Conservation (phyloP, 1,140 invertebrate genomes). For the Thalassaphorura encarpata region DNA sequence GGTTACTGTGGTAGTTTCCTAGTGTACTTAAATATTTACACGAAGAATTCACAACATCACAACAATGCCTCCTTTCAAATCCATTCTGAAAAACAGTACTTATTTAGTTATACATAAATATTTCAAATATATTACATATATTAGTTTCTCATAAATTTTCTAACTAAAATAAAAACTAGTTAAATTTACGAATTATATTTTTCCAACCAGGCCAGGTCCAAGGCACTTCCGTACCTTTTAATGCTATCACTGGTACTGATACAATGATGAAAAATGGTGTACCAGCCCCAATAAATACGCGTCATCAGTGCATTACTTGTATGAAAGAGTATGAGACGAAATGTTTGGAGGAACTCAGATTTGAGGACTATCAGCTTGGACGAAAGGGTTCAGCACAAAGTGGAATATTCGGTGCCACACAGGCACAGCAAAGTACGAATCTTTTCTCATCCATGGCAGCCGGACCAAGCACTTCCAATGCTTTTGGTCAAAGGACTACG, state of each 20-base stretch:
- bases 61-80: too few relatives aligned
- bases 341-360: constrained; percentile 82
- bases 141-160: neutral
- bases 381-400: constrained; percentile 59
- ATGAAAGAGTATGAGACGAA: constrained; percentile 97
- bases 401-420: constrained; percentile 18
- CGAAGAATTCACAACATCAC: too few relatives aligned
- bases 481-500: constrained; percentile 14
- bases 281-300: constrained; percentile 70
- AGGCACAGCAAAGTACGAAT: constrained; percentile 9
- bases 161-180: neutral
- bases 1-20: too few relatives aligned
- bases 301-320: constrained; percentile 89
- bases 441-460: constrained; percentile 18
- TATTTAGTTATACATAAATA: too few relatives aligned
- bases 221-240: constrained; percentile 77
- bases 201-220: constrained; percentile 33
- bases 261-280: constrained; percentile 80
- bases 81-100: too few relatives aligned
- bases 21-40: too few relatives aligned
- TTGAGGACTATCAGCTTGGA: constrained; percentile 85
- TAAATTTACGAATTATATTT: neutral
- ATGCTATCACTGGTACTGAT: constrained; percentile 73
- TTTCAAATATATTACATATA: neutral
- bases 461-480: neutral